Conservation (phyloP, 2,113 vertebrate genomes). For the Planiliza haematocheilus region DNA sequence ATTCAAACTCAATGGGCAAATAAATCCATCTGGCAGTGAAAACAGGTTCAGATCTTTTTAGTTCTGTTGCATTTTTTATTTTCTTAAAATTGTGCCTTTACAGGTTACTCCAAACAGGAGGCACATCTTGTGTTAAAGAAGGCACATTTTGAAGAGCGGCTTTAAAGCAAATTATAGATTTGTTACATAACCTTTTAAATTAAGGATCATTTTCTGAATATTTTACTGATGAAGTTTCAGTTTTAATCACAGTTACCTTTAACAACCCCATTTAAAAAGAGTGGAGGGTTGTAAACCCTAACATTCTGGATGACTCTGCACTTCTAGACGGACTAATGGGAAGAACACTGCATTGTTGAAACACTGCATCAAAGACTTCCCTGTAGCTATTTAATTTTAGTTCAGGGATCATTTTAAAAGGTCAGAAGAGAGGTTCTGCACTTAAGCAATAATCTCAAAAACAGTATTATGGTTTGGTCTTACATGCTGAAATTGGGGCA, state of each 20-base stretch:
- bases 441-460: constrained; percentile 39
- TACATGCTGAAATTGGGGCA: constrained; percentile 32
- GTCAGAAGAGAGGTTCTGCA: constrained; percentile 33
- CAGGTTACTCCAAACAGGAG: too few species aligned
- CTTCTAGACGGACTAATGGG: background rate
- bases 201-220: too few species aligned
- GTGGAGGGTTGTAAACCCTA: too few species aligned
- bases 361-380: constrained; percentile 18
- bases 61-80: too few species aligned
- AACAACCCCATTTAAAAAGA: too few species aligned
- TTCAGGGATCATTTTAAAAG: constrained; percentile 28
- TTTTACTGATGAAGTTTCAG: too few species aligned
- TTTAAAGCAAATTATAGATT: background rate
- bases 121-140: background rate
- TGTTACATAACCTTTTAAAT: too few species aligned
- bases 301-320: background rate
- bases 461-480: constrained; percentile 8
- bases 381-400: background rate
- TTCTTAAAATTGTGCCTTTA: too few species aligned
- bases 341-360: background rate
- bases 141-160: background rate
- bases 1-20: too few species aligned
- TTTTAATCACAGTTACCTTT: too few species aligned
- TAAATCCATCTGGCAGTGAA: too few species aligned
- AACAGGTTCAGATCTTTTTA: too few species aligned